These are phyloP conservation scores for Bembecia ichneumoniformis DNA, from an alignment of 2,888 invertebrate species.

Conservation along the genomic window DNA sequence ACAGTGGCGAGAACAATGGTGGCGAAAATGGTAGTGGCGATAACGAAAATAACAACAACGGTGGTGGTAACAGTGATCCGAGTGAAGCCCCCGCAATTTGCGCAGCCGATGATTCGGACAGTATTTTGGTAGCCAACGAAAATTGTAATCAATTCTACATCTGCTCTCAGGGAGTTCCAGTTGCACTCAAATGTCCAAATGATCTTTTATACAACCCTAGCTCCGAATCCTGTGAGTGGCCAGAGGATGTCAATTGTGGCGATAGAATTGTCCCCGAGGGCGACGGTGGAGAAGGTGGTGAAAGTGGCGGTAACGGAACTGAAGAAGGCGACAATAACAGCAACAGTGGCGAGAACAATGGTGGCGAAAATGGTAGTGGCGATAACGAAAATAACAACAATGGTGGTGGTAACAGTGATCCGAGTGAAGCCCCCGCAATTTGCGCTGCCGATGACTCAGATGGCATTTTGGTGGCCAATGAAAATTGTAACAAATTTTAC, in stretches of 20 bases:
- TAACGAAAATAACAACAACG: conserved; percentile 1
- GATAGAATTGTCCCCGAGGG: conserved; percentile 13
- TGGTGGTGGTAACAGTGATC: conserved; percentile 16
- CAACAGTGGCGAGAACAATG: conserved; percentile 1
- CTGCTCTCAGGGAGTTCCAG: conserved; percentile 19
- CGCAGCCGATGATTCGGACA: conserved; percentile 15
- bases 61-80: conserved; percentile 1
- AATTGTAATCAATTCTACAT: conserved; percentile 26
- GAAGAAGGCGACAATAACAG: background rate
- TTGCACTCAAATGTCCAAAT: conserved; percentile 11
- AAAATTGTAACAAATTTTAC: conserved; percentile 31
- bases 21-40: conserved; percentile 7
- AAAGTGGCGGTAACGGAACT: background rate
- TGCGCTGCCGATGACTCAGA: conserved; percentile 22
- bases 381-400: background rate
- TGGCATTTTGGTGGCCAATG: conserved; percentile 20
- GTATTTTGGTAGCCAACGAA: conserved; percentile 23
- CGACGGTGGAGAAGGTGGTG: background rate
- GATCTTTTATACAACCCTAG: conserved; percentile 17
- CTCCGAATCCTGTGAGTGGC: conserved; percentile 21
- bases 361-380: conserved; percentile 8
- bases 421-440: conserved; percentile 21
- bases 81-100: conserved; percentile 13
- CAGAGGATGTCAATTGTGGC: conserved; percentile 21
- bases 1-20: conserved; percentile 7